phyloP scores from a whole-genome alignment of 2,888 invertebrate genomes.

The Microctonus aethiopoides region DNA sequence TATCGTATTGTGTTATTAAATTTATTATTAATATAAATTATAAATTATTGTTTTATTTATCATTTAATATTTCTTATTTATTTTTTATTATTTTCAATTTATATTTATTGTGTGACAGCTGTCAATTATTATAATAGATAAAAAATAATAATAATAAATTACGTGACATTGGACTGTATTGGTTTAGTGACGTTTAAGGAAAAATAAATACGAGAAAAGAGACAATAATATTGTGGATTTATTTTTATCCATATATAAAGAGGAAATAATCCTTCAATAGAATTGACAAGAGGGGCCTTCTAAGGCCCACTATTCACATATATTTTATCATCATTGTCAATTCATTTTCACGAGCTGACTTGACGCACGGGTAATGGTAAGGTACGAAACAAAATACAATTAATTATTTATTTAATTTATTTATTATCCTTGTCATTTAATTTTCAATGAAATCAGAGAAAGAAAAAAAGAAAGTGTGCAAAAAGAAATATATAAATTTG shows the following conservation, averaged over 20 bases:
- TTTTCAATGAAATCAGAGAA: not conserved
- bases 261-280: not conserved
- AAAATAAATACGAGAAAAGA: not conserved
- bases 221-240: not conserved
- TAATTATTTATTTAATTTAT: slow-evolving; percentile 14
- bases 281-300: slow-evolving; percentile 2
- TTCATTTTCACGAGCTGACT: slow-evolving; percentile 36
- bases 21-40: too few relatives aligned
- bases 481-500: not conserved
- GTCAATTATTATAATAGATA: slow-evolving; percentile 40
- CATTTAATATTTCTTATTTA: not conserved
- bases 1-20: not conserved
- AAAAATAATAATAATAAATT: slow-evolving; percentile 30
- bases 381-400: slow-evolving; percentile 49
- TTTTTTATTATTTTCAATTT: not conserved
- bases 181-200: slow-evolving; percentile 21
- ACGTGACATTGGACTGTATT: slow-evolving; percentile 28
- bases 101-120: slow-evolving; percentile 54
- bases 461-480: not conserved
- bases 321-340: not conserved
- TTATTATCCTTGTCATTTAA: not conserved
- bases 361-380: slow-evolving; percentile 61
- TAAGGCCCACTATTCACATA: not conserved
- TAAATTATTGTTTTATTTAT: not conserved
- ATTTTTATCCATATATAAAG: not conserved